phyloP scores from a whole-genome alignment of 2,888 invertebrate genomes.

The Tipula helvola region DNA sequence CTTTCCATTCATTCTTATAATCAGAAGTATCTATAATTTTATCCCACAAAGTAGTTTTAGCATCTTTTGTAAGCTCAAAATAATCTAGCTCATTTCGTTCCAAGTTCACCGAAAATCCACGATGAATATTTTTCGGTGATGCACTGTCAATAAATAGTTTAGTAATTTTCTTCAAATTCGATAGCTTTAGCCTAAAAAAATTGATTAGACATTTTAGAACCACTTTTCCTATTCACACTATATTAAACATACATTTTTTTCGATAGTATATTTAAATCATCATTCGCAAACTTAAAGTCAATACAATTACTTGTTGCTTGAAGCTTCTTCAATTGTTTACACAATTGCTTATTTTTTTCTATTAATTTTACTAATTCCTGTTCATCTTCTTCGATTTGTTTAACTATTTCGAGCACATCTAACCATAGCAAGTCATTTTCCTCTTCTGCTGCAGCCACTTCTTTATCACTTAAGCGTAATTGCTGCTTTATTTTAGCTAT shows the following conservation, averaged over 20 bases:
- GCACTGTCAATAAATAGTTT: constrained; percentile 11
- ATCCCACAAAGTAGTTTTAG: constrained; percentile 6
- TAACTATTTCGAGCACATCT: neutral
- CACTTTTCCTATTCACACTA: too few relatives aligned
- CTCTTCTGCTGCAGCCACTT: neutral
- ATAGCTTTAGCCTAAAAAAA: constrained; percentile 10
- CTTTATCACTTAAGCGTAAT: neutral
- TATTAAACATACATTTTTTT: constrained; percentile 12
- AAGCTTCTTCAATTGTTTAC: neutral
- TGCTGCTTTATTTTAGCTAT: neutral
- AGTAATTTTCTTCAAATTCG: constrained; percentile 5
- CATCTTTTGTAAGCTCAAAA: constrained; percentile 11
- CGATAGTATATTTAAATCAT: constrained; percentile 11
- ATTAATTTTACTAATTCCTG: neutral
- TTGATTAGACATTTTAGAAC: neutral
- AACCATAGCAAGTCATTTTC: neutral
- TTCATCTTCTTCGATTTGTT: neutral
- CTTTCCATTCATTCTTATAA: constrained; percentile 15
- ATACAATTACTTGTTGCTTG: neutral
- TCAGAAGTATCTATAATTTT: constrained; percentile 10
- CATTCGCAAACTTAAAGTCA: neutral
- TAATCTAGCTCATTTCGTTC: constrained; percentile 7
- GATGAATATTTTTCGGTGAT: constrained; percentile 11
- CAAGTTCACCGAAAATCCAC: constrained; percentile 9
- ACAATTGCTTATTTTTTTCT: neutral